These are phyloP conservation scores for Pteronura brasiliensis DNA, from an alignment of 2,113 vertebrate species.

Conservation along the genomic window DNA sequence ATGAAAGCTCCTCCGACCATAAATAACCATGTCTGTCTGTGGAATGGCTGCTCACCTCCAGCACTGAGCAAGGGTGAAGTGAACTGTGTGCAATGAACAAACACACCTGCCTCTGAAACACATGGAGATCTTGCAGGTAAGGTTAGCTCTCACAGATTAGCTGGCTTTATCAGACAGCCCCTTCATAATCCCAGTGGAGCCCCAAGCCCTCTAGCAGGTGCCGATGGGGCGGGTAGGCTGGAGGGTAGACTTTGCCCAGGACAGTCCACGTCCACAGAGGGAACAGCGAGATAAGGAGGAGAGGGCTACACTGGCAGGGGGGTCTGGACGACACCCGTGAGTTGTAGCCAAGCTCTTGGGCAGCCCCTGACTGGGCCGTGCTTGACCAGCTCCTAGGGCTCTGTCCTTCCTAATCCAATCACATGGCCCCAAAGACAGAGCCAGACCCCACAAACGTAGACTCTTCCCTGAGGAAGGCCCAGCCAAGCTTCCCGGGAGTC, in stretches of 20 bases:
- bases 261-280: neutral
- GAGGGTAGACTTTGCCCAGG: neutral
- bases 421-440: neutral
- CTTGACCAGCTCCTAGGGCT: neutral
- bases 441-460: neutral
- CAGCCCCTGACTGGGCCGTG: neutral
- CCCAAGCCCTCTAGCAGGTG: neutral
- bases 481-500: neutral
- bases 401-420: neutral
- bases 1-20: neutral
- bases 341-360: neutral
- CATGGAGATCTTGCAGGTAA: neutral
- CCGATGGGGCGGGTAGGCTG: neutral
- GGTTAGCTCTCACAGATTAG: neutral
- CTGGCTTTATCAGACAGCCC: neutral
- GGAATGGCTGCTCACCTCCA: neutral
- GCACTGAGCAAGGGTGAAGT: neutral
- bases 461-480: neutral
- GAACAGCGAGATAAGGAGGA: neutral
- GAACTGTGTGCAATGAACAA: neutral
- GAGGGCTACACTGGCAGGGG: neutral
- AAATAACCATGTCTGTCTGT: neutral
- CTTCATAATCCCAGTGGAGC: neutral
- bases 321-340: neutral
- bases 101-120: neutral